Evolutionary conservation across 2,888 invertebrate species (phyloP).

Genomic region (Acanthosoma haemorrhoidale): DNA sequence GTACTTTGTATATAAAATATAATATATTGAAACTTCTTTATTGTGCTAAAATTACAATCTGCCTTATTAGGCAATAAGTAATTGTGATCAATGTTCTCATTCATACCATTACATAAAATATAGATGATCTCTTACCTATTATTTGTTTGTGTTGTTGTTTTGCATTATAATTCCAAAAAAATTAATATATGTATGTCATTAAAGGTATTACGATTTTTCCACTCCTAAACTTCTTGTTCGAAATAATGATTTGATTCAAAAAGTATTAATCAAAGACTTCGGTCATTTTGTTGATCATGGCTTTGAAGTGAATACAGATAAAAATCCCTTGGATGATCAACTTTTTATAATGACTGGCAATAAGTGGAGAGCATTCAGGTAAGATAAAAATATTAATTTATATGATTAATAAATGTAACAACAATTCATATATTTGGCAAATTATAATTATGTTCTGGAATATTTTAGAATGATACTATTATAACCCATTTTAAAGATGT

Average conservation of each 20-base stretch:
- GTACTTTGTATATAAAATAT: background rate
- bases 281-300: conserved; percentile 18
- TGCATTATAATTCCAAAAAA: too few relatives aligned
- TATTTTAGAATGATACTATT: too few relatives aligned
- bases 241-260: background rate
- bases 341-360: conserved; percentile 10
- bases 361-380: conserved; percentile 24
- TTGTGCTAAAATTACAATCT: too few relatives aligned
- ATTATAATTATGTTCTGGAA: too few relatives aligned
- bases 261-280: conserved; percentile 16
- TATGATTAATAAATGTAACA: too few relatives aligned
- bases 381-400: background rate
- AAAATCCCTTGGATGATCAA: conserved; percentile 9
- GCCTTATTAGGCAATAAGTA: too few relatives aligned
- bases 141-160: background rate
- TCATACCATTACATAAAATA: too few relatives aligned
- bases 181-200: too few relatives aligned
- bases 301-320: conserved; percentile 1
- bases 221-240: background rate
- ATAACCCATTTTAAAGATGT: too few relatives aligned
- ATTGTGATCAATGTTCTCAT: too few relatives aligned
- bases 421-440: too few relatives aligned
- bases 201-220: conserved; percentile 8
- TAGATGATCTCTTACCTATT: background rate
- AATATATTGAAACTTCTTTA: background rate